phyloP scores from a whole-genome alignment of 2,888 invertebrate genomes.

The Linnaemya tessellans region DNA sequence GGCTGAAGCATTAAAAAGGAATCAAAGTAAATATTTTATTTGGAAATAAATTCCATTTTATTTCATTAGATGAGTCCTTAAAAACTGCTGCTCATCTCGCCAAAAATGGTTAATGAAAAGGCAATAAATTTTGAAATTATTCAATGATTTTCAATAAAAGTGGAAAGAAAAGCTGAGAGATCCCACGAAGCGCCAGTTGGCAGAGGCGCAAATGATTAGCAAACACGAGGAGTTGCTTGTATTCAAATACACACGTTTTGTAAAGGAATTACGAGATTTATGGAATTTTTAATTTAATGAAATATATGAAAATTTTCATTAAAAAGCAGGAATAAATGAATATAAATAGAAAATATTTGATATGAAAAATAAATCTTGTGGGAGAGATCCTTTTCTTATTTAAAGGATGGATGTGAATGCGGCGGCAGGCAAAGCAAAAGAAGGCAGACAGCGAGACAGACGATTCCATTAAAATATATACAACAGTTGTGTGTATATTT shows the following conservation, averaged over 20 bases:
- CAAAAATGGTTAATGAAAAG: slow-evolving; percentile 30
- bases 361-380: neutral
- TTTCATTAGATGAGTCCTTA: slow-evolving; percentile 25
- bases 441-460: neutral
- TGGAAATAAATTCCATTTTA: slow-evolving; percentile 49
- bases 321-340: slow-evolving; percentile 4
- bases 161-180: neutral
- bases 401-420: too few species aligned
- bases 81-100: neutral
- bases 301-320: neutral
- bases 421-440: neutral
- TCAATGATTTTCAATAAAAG: slow-evolving; percentile 10
- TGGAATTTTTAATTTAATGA: neutral
- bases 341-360: neutral
- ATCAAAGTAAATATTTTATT: slow-evolving; percentile 33
- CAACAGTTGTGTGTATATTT: neutral
- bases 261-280: slow-evolving; percentile 19
- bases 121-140: slow-evolving; percentile 20
- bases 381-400: neutral
- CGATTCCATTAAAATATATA: neutral
- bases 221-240: neutral
- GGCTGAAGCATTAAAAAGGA: neutral
- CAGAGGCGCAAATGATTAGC: too few species aligned
- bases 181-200: neutral
- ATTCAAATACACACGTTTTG: slow-evolving; percentile 7